phyloP scores from a whole-genome alignment of 2,888 invertebrate genomes.

The Eudemis profundana region DNA sequence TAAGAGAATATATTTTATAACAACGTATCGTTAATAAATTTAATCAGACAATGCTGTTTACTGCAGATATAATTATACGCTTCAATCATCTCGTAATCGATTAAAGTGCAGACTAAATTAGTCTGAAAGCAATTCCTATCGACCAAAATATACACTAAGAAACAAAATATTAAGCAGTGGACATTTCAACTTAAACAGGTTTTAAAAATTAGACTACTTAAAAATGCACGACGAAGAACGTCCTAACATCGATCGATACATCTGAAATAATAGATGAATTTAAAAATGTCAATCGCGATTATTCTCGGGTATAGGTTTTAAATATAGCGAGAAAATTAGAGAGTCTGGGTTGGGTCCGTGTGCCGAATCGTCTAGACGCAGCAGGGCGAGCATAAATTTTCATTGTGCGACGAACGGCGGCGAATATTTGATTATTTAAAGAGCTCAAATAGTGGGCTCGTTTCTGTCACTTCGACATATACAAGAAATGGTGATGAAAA shows the following conservation, averaged over 20 bases:
- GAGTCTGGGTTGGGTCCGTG: conserved; percentile 55
- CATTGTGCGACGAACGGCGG: conserved; percentile 59
- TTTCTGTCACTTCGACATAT: conserved; percentile 49
- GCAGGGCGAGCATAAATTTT: conserved; percentile 60
- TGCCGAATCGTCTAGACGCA: conserved; percentile 56
- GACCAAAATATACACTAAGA: background rate
- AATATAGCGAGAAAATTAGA: conserved; percentile 64
- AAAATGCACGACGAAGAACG: conserved; percentile 12
- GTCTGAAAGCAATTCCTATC: background rate
- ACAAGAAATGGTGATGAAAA: conserved; percentile 42
- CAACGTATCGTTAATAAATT: conserved; percentile 69
- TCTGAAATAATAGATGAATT: conserved; percentile 49
- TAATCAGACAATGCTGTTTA: conserved; percentile 75
- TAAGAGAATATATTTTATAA: conserved; percentile 59
- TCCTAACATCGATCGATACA: conserved; percentile 14
- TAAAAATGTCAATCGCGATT: conserved; percentile 58
- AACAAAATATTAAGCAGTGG: background rate
- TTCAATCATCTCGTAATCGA: conserved; percentile 58
- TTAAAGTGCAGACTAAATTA: conserved; percentile 46
- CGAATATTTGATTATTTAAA: conserved; percentile 81
- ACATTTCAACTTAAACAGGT: background rate
- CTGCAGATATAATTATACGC: conserved; percentile 66
- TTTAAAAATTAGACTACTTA: background rate
- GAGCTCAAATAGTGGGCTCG: conserved; percentile 58
- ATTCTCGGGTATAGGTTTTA: conserved; percentile 58